These are phyloP conservation scores for Andrena praecox DNA, from an alignment of 2,888 invertebrate genomes.

Conservation along the genomic window DNA sequence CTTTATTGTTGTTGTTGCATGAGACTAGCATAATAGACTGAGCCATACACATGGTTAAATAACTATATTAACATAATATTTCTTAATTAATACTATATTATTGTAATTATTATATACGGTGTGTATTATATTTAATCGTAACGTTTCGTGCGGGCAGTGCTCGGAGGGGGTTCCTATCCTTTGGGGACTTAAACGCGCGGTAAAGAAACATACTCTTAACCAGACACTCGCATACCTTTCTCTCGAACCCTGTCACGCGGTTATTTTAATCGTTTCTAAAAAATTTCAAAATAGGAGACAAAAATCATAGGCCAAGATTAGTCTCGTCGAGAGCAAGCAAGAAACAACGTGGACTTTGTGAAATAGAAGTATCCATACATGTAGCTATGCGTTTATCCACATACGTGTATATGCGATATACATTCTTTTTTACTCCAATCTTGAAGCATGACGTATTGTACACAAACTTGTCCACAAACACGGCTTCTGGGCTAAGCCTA, in stretches of 20 bases:
- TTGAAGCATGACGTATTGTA: constrained; percentile 25
- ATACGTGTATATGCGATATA: constrained; percentile 20
- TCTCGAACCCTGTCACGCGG: neutral
- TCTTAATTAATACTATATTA: constrained; percentile 82
- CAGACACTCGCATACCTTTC: neutral
- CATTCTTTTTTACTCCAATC: constrained; percentile 41
- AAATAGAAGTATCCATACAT: constrained; percentile 22
- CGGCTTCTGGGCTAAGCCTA: neutral
- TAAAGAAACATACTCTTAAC: neutral
- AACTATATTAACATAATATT: constrained; percentile 82
- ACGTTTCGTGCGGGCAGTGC: constrained; percentile 80
- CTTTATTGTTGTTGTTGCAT: constrained; percentile 83
- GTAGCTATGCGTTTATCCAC: neutral
- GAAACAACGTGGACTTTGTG: constrained; percentile 8
- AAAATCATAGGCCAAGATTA: neutral
- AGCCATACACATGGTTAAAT: constrained; percentile 80
- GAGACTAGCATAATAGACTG: constrained; percentile 84
- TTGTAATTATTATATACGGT: constrained; percentile 81
- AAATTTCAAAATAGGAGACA: neutral
- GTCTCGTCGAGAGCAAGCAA: too few species aligned
- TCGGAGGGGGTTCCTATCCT: constrained; percentile 78
- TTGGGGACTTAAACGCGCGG: constrained; percentile 56
- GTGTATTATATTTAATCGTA: constrained; percentile 82
- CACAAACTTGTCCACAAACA: neutral
- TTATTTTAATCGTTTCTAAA: neutral